Evolutionary conservation across 2,797 vertebrate species (phyloP).

Genomic region (Chelonia mydas): DNA sequence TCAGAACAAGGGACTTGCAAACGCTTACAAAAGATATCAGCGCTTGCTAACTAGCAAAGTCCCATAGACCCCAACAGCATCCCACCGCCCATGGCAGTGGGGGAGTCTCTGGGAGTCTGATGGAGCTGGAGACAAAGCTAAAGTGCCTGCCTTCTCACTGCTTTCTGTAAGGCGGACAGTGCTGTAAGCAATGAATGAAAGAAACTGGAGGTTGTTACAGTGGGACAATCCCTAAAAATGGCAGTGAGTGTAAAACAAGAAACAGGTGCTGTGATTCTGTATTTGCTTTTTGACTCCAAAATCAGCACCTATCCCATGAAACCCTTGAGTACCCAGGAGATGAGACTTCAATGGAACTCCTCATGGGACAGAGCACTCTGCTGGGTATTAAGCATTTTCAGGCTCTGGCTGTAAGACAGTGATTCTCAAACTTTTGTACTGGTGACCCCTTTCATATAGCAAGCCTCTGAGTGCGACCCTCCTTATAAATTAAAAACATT

Average conservation of each 20-base stretch:
- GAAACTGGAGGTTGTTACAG: too few species aligned
- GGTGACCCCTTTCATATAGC: too few species aligned
- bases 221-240: neutral
- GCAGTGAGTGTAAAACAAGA: too few species aligned
- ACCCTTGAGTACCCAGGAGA: neutral
- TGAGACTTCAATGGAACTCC: neutral
- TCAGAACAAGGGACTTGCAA: neutral
- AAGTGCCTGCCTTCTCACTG: neutral
- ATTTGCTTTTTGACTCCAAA: neutral
- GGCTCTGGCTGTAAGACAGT: neutral
- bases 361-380: neutral
- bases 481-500: too few species aligned
- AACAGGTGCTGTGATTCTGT: neutral
- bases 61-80: neutral
- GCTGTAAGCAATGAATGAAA: neutral
- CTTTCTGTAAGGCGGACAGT: neutral
- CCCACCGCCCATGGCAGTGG: neutral
- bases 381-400: neutral
- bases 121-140: neutral
- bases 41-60: neutral
- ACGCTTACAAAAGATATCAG: neutral
- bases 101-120: neutral
- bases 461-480: too few species aligned
- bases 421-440: too few species aligned
- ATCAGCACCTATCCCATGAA: neutral